These are phyloP conservation scores for Noctua fimbriata DNA, from an alignment of 2,888 invertebrate species.

Conservation along the genomic window DNA sequence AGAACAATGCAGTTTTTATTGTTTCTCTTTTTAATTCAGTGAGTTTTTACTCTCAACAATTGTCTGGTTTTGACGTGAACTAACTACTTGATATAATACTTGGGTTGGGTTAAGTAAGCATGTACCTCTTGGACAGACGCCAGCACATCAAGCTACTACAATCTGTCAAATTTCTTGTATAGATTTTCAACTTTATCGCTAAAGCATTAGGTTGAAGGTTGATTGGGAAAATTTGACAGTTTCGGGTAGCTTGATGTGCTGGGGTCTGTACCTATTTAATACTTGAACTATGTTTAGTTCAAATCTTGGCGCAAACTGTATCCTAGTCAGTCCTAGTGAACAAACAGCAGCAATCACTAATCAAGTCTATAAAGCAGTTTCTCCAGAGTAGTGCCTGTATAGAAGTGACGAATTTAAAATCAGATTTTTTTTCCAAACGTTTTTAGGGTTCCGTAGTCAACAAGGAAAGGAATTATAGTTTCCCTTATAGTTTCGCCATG, in stretches of 20 bases:
- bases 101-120: background rate
- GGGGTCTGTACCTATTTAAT: background rate
- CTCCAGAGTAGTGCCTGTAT: background rate
- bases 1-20: slow-evolving; percentile 43
- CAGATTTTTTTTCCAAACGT: background rate
- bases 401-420: background rate
- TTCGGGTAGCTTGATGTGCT: too few relatives aligned
- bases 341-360: background rate
- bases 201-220: too few relatives aligned
- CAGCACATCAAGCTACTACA: too few relatives aligned
- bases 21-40: slow-evolving; percentile 27
- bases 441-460: too few relatives aligned
- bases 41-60: slow-evolving; percentile 18
- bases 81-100: background rate
- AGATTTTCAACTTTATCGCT: too few relatives aligned
- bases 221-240: too few relatives aligned
- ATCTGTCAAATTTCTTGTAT: too few relatives aligned
- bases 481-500: too few relatives aligned
- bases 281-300: background rate
- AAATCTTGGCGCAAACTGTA: background rate
- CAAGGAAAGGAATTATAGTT: too few relatives aligned
- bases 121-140: background rate
- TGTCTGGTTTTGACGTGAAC: slow-evolving; percentile 4
- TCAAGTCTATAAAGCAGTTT: background rate
- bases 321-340: background rate